Evolutionary conservation across 2,888 invertebrate genomes (phyloP).

Genomic region (Drosophila nigricruria): DNA sequence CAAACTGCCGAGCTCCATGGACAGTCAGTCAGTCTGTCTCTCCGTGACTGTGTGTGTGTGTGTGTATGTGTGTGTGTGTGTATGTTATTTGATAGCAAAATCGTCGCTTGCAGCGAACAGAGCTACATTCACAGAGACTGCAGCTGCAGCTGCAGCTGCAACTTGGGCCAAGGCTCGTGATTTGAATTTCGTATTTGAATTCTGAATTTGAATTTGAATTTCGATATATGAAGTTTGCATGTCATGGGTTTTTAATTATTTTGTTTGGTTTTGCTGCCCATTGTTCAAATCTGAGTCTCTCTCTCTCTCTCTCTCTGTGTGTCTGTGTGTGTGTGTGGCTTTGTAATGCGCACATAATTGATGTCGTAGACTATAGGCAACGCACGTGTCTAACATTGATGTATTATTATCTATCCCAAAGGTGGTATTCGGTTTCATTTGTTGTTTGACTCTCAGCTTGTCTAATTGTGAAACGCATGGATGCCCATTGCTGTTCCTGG

Average conservation of each 20-base stretch:
- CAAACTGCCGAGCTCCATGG: slow-evolving; percentile 42
- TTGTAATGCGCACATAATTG: slow-evolving; percentile 72
- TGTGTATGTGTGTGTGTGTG: slow-evolving; percentile 3
- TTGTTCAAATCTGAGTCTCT: slow-evolving; percentile 37
- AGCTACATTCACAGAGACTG: slow-evolving; percentile 53
- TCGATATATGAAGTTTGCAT: slow-evolving; percentile 63
- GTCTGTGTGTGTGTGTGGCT: slow-evolving; percentile 36
- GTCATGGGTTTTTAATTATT: slow-evolving; percentile 78
- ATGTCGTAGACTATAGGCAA: slow-evolving; percentile 47
- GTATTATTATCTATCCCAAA: slow-evolving; percentile 50
- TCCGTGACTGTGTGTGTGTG: not conserved
- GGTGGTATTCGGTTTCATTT: slow-evolving; percentile 39
- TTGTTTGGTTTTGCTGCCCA: slow-evolving; percentile 63
- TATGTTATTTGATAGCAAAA: slow-evolving; percentile 73
- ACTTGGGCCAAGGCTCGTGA: slow-evolving; percentile 41
- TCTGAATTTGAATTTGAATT: slow-evolving; percentile 66
- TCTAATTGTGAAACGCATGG: slow-evolving; percentile 1
- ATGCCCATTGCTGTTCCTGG: not conserved
- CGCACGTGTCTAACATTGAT: slow-evolving; percentile 32
- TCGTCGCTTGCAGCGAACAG: slow-evolving; percentile 47
- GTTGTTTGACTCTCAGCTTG: slow-evolving; percentile 5
- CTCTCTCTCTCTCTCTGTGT: slow-evolving; percentile 4
- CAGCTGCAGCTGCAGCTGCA: slow-evolving; percentile 28
- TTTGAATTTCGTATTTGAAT: slow-evolving; percentile 71
- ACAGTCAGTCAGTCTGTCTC: slow-evolving; percentile 14